These are phyloP conservation scores for Melanostoma mellinum DNA, from an alignment of 2,888 invertebrate genomes.

Conservation along the genomic window DNA sequence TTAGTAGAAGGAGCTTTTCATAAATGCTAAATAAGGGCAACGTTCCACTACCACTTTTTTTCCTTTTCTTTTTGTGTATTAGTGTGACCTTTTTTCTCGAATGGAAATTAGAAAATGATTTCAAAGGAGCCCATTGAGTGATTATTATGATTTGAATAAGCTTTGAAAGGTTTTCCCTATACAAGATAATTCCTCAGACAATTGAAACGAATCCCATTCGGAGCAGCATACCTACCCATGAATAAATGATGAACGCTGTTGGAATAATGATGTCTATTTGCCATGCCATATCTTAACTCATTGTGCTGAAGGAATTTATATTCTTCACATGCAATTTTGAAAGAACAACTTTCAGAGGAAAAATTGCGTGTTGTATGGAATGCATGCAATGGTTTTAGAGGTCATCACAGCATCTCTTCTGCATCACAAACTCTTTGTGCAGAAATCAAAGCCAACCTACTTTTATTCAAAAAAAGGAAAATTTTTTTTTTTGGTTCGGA, in stretches of 20 bases:
- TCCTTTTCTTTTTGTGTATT: constrained; percentile 18
- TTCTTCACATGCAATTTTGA: constrained; percentile 25
- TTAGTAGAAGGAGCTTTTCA: constrained; percentile 22
- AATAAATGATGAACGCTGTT: background rate
- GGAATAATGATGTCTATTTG: background rate
- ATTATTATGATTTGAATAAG: constrained; percentile 18
- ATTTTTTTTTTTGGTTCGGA: constrained; percentile 1
- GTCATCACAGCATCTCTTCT: constrained; percentile 22
- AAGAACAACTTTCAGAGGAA: constrained; percentile 19
- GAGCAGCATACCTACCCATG: background rate
- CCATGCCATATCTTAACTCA: constrained; percentile 11
- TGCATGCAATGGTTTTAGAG: constrained; percentile 39
- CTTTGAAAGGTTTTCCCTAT: background rate
- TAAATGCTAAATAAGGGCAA: constrained; percentile 29
- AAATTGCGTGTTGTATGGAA: constrained; percentile 41
- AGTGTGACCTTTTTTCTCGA: constrained; percentile 7
- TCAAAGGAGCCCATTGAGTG: constrained; percentile 21
- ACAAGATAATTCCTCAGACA: background rate
- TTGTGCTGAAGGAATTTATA: constrained; percentile 49
- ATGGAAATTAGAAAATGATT: constrained; percentile 37
- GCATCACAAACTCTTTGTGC: background rate
- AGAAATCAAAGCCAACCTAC: constrained; percentile 31
- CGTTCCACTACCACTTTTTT: background rate
- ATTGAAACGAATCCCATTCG: constrained; percentile 2
- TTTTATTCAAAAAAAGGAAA: background rate